A percentile compares a stretch with the other conserved stretches of the same genome.
Evolutionary conservation across 2,113 vertebrate genomes (phyloP).

Genomic region (Cichladusa arquata): DNA sequence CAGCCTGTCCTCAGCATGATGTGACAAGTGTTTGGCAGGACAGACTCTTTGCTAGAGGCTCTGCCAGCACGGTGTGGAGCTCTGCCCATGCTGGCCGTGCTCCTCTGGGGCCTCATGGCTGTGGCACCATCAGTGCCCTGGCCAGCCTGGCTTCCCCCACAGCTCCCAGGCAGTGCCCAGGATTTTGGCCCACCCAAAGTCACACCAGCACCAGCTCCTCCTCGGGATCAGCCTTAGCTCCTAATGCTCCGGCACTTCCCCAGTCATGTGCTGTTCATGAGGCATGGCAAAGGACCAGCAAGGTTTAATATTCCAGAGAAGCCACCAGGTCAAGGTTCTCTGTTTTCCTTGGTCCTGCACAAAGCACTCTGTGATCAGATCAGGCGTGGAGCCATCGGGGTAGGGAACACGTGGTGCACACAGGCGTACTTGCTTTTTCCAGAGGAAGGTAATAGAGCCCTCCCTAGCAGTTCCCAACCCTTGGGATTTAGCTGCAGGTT

Average conservation of each 20-base stretch:
- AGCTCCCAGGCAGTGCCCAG: neutral
- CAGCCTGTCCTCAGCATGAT: neutral
- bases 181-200: neutral
- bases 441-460: neutral
- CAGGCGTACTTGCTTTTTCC: neutral
- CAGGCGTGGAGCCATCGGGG: neutral
- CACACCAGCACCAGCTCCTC: neutral
- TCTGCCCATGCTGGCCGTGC: accelerated
- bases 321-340: conserved; percentile 17
- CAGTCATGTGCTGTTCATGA: neutral
- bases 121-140: accelerated
- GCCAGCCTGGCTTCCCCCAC: neutral
- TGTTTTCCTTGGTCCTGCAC: neutral
- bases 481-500: neutral
- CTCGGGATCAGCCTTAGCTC: neutral
- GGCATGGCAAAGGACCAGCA: neutral
- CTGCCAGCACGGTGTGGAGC: neutral
- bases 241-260: neutral
- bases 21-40: neutral
- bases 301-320: conserved; percentile 17
- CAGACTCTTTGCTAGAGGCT: neutral
- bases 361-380: neutral
- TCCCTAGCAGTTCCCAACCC: neutral
- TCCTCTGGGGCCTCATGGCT: neutral
- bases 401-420: accelerated